Base-by-base conservation (phyloP, 1,140 invertebrate genomes). In the Apis laboriosa region DNA sequence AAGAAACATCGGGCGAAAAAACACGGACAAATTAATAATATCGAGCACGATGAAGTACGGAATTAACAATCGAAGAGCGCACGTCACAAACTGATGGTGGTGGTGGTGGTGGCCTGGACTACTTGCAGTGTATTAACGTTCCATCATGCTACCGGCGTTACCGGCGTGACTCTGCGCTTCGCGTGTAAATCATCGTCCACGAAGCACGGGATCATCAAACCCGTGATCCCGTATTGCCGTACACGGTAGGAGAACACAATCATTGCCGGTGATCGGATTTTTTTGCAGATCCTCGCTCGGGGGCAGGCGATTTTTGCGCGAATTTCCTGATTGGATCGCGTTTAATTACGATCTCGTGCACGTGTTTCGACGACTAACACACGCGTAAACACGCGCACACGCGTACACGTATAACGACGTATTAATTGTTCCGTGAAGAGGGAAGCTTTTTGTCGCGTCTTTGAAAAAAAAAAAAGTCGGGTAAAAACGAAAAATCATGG, bases 161-260 rank as follows among this genome's bases (percentile, higher is more conserved):
- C 86, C 63, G 72, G 86, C 80, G 84, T 90, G 87, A 88, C 86
- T 75, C 49, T 84, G 86, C 86, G 78, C 71, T 87, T 85, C 83
- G 61, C 34, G 76, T 73, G 79, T 84, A 86, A 86, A 87, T 87
- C 85, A 72, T 84, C 82, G 82, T 61, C 77, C 71, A 77, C 34
- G 34, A 34, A 34, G 34, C 34, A 34, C 66, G 34, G 80, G 84
- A 87, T 87, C 85, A 86, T 86, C 86, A 87, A 56, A 34, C 34
- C 76, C 64, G 75, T 61, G 70, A 63, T 60, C 34, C 51, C 80
- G 71, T n/a, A 77, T 49, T 53, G 49, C 66, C 55, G 28, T 63
- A 34, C 15, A 75, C n/a, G 55, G n/a, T 13, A 28, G 56, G 56
- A 43, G 3, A 77, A 77, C 82, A 80, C 61, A 82, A 87, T 87